phyloP scores from a whole-genome alignment of 2,888 invertebrate genomes.

The Cataglyphis cursor region DNA sequence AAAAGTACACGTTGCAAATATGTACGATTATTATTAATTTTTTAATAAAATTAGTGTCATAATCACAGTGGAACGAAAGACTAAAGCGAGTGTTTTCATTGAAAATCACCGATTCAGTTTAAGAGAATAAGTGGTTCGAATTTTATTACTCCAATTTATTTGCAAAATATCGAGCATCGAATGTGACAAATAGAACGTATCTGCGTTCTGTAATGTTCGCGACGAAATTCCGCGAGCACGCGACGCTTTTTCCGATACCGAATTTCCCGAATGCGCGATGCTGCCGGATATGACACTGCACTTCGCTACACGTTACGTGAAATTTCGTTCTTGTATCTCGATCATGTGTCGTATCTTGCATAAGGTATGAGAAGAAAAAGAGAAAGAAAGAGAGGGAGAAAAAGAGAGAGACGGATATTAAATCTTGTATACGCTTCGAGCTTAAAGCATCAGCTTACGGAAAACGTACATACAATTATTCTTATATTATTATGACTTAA shows the following conservation, averaged over 20 bases:
- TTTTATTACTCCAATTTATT: neutral
- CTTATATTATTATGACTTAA: neutral
- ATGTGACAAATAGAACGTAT: neutral
- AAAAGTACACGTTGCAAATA: neutral
- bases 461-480: neutral
- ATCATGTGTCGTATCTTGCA: neutral
- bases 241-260: neutral
- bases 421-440: neutral
- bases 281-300: neutral
- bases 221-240: slow-evolving; percentile 11
- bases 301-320: neutral
- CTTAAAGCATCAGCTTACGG: neutral
- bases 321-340: neutral
- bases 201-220: neutral
- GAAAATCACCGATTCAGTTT: neutral
- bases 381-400: neutral
- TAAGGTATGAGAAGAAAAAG: neutral
- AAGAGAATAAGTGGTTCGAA: neutral
- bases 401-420: neutral
- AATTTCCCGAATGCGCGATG: neutral
- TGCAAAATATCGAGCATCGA: neutral
- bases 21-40: neutral
- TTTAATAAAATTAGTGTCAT: neutral
- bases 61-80: neutral
- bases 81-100: neutral